Evolutionary conservation across 2,888 invertebrate species (phyloP).

Genomic region (Lithophane ornitopus): DNA sequence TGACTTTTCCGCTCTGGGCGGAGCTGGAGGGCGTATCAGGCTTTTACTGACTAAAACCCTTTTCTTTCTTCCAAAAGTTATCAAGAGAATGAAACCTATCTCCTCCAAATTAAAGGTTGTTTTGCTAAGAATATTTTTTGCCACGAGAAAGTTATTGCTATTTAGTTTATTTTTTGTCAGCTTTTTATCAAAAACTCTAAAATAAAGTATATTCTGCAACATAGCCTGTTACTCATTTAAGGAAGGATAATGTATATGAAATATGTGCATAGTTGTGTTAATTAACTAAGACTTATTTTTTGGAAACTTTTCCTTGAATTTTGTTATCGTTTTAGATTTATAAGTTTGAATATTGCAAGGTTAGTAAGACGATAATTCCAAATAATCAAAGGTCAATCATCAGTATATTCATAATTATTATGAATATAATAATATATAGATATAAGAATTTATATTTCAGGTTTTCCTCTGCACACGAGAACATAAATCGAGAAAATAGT

Average conservation of each 20-base stretch:
- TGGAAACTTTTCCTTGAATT: constrained; percentile 32
- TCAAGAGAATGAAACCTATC: background rate
- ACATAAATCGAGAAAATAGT: constrained; percentile 17
- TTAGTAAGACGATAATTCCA: background rate
- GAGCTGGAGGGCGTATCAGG: too few species aligned
- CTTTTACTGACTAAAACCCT: too few species aligned
- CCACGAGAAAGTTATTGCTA: background rate
- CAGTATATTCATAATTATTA: too few species aligned
- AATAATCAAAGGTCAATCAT: background rate
- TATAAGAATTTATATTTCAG: too few species aligned
- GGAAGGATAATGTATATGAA: constrained; percentile 44
- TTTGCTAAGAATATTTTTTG: background rate
- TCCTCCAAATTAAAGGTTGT: background rate
- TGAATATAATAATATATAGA: too few species aligned
- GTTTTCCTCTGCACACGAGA: background rate
- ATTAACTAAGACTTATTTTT: constrained; percentile 18
- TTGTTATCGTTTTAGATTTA: background rate
- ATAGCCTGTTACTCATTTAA: background rate
- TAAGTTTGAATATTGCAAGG: background rate
- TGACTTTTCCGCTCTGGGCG: too few species aligned
- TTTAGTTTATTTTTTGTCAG: background rate
- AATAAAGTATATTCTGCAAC: constrained; percentile 2
- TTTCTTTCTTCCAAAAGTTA: background rate
- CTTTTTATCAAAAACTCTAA: background rate
- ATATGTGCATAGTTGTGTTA: background rate